Evolutionary conservation across 2,888 invertebrate species (phyloP).

Genomic region (Harpalus rufipes): DNA sequence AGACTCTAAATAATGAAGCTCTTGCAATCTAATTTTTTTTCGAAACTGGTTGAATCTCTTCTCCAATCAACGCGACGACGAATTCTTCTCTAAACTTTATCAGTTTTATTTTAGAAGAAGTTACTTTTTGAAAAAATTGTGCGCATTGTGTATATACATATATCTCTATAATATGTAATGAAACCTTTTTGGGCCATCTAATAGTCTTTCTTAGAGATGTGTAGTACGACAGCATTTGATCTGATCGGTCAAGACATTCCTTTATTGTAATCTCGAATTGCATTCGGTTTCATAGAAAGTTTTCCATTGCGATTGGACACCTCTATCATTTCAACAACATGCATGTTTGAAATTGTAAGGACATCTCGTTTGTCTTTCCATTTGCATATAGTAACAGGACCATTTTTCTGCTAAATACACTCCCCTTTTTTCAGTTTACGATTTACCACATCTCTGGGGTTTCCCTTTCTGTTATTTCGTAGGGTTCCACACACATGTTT

Average conservation of each 20-base stretch:
- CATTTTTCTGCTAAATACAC: constrained; percentile 69
- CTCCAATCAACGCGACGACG: constrained; percentile 69
- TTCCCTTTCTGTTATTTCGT: constrained; percentile 63
- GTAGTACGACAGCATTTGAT: constrained; percentile 70
- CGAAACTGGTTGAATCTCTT: constrained; percentile 68
- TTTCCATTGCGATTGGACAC: constrained; percentile 70
- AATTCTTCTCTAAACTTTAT: constrained; percentile 70
- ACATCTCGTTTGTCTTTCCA: constrained; percentile 70
- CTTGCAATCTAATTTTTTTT: constrained; percentile 66
- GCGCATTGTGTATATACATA: constrained; percentile 70
- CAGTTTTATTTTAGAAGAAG: constrained; percentile 69
- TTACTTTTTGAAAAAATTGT: constrained; percentile 70
- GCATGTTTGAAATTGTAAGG: constrained; percentile 70
- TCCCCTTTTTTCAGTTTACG: constrained; percentile 70
- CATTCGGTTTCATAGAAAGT: constrained; percentile 70
- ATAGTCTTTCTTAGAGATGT: constrained; percentile 69
- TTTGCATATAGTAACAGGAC: constrained; percentile 69
- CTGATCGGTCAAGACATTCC: constrained; percentile 70
- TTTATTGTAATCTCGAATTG: constrained; percentile 70
- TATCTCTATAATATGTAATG: constrained; percentile 67
- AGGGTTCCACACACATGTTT: constrained; percentile 68
- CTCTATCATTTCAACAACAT: constrained; percentile 69
- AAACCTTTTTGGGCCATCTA: constrained; percentile 68
- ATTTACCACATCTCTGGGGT: constrained; percentile 68
- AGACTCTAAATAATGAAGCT: constrained; percentile 69